These are phyloP conservation scores for Caretta caretta DNA, from an alignment of 2,113 vertebrate genomes.

Conservation along the genomic window DNA sequence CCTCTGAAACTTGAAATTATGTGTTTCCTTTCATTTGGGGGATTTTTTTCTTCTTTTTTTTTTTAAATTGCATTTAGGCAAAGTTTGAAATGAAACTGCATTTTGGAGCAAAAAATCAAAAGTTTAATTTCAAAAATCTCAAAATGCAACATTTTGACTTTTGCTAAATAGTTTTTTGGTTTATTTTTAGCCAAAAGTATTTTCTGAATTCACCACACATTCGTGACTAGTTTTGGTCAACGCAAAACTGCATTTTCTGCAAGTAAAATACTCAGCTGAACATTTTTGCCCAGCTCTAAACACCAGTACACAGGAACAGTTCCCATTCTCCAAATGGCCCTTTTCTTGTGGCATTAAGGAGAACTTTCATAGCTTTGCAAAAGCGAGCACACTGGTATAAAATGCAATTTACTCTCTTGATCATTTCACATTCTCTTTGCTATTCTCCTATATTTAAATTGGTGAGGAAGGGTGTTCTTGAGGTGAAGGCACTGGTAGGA, in stretches of 20 bases:
- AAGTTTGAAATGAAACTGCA: background rate
- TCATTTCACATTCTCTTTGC: background rate
- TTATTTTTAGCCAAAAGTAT: background rate
- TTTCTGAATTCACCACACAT: background rate
- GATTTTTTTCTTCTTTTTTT: background rate
- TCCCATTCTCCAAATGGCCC: background rate
- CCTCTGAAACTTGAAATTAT: background rate
- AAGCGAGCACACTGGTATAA: background rate
- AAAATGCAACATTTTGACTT: background rate
- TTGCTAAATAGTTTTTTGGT: background rate
- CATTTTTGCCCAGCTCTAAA: background rate
- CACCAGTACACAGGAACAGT: background rate
- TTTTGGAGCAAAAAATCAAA: background rate
- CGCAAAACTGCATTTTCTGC: background rate
- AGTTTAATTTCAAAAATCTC: background rate
- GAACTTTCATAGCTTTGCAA: background rate
- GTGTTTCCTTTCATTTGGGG: background rate
- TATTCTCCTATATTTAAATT: background rate
- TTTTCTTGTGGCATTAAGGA: background rate
- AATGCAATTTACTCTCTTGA: background rate
- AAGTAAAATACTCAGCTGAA: background rate
- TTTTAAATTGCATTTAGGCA: background rate
- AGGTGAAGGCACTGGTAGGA: background rate
- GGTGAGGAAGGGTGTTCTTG: background rate
- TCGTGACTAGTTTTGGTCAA: background rate